Evolutionary conservation across 2,797 vertebrate species (phyloP).

Genomic region (Eospalax fontanierii): DNA sequence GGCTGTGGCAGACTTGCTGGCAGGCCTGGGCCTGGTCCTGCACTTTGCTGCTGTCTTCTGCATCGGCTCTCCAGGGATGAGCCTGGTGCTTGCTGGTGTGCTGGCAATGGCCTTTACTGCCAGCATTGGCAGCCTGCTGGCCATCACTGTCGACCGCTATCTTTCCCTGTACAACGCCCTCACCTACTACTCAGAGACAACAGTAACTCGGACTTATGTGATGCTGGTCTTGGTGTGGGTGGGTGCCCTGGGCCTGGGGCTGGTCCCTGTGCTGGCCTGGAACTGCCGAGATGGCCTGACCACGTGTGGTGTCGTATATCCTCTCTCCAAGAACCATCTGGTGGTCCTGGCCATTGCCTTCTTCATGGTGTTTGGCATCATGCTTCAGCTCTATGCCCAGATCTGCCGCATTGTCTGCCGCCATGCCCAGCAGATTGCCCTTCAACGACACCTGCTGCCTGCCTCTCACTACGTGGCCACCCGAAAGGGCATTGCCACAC

Average conservation of each 20-base stretch:
- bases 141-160: slow-evolving; percentile 97
- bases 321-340: slow-evolving; percentile 94
- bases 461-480: slow-evolving; percentile 91
- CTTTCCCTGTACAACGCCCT: slow-evolving; percentile 96
- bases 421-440: slow-evolving; percentile 97
- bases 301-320: slow-evolving; percentile 93
- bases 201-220: slow-evolving; percentile 92
- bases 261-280: slow-evolving; percentile 95
- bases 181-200: slow-evolving; percentile 95
- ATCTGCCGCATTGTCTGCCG: slow-evolving; percentile 95
- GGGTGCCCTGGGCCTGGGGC: slow-evolving; percentile 92
- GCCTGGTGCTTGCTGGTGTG: slow-evolving; percentile 93
- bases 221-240: slow-evolving; percentile 95
- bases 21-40: slow-evolving; percentile 94
- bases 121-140: slow-evolving; percentile 95
- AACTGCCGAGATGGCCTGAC: slow-evolving; percentile 92
- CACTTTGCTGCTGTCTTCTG: slow-evolving; percentile 94
- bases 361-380: slow-evolving; percentile 92
- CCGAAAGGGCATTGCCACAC: slow-evolving; percentile 94
- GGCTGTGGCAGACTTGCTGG: slow-evolving; percentile 95
- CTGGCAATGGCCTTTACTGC: slow-evolving; percentile 95
- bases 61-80: slow-evolving; percentile 90
- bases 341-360: slow-evolving; percentile 94
- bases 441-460: slow-evolving; percentile 95
- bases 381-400: slow-evolving; percentile 95